These are phyloP conservation scores for Myripristis murdjan DNA, from an alignment of 2,797 vertebrate species.

Conservation along the genomic window DNA sequence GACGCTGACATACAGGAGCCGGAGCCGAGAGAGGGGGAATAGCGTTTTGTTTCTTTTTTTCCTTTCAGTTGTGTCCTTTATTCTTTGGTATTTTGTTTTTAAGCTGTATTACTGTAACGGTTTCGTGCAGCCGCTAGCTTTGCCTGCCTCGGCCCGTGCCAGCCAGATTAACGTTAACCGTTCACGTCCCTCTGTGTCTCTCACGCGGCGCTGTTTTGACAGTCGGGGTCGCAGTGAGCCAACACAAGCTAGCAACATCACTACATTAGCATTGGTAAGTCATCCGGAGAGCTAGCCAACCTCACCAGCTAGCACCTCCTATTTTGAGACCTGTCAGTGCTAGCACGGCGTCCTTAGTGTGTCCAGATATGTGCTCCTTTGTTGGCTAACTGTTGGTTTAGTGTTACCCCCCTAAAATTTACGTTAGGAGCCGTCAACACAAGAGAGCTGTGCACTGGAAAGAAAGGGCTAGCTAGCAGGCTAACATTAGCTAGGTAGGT, in stretches of 20 bases:
- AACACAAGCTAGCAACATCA: slow-evolving; percentile 76
- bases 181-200: slow-evolving; percentile 66
- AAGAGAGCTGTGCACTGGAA: slow-evolving; percentile 38
- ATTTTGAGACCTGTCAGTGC: slow-evolving; percentile 54
- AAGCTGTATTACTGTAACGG: slow-evolving; percentile 2
- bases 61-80: slow-evolving; percentile 76
- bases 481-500: slow-evolving; percentile 75
- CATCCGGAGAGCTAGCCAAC: slow-evolving; percentile 66
- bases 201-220: slow-evolving; percentile 84
- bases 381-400: background rate
- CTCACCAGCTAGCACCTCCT: slow-evolving; percentile 37
- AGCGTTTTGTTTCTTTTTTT: slow-evolving; percentile 83
- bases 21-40: slow-evolving; percentile 74
- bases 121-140: slow-evolving; percentile 19
- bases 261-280: slow-evolving; percentile 81
- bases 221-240: slow-evolving; percentile 80
- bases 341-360: slow-evolving; percentile 12
- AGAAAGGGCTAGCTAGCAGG: slow-evolving; percentile 76
- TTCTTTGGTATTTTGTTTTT: slow-evolving; percentile 67
- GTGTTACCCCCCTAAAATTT: background rate
- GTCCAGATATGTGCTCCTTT: background rate
- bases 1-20: slow-evolving; percentile 78
- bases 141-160: slow-evolving; percentile 27
- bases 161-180: slow-evolving; percentile 37
- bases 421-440: slow-evolving; percentile 6